A percentile compares a stretch with the other conserved stretches of the same genome.
phyloP scores from a whole-genome alignment of 1,140 invertebrate genomes.

The Orussus abietinus region DNA sequence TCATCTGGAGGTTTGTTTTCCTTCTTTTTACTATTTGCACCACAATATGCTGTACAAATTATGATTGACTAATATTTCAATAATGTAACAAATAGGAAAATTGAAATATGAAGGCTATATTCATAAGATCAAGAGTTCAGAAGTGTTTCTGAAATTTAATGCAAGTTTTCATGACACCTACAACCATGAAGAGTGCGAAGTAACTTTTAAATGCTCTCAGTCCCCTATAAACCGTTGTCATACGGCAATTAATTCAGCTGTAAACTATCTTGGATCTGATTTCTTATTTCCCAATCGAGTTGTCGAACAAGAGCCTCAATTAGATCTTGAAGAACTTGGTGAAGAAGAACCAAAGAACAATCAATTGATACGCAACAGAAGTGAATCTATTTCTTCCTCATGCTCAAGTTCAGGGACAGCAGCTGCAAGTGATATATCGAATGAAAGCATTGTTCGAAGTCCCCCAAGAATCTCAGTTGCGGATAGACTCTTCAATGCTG shows the following conservation, averaged over 20 bases:
- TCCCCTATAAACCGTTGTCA: constrained; percentile 61
- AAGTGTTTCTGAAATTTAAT: constrained; percentile 72
- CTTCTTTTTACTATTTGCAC: constrained; percentile 1
- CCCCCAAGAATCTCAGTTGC: constrained; percentile 22
- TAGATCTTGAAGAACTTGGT: constrained; percentile 33
- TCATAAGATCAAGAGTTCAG: constrained; percentile 65
- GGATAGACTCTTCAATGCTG: constrained; percentile 22
- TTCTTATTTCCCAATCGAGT: constrained; percentile 66
- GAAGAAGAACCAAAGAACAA: constrained; percentile 18
- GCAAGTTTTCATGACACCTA: constrained; percentile 67
- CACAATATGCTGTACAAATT: not conserved
- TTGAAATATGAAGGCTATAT: constrained; percentile 73
- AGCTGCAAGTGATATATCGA: constrained; percentile 10
- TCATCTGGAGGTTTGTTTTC: constrained; percentile 26
- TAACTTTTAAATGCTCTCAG: constrained; percentile 61
- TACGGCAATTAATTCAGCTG: constrained; percentile 59
- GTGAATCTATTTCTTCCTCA: constrained; percentile 21
- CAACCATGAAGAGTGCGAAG: constrained; percentile 61
- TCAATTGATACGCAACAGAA: constrained; percentile 9
- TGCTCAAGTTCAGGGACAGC: constrained; percentile 15
- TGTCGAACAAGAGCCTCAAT: constrained; percentile 34
- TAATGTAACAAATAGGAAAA: constrained; percentile 26
- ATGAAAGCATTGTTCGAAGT: constrained; percentile 10
- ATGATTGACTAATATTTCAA: too few relatives aligned
- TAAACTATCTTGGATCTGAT: constrained; percentile 55